Base-by-base conservation (phyloP, 2,888 invertebrate species). In the Caenorhabditis sulstoni region DNA sequence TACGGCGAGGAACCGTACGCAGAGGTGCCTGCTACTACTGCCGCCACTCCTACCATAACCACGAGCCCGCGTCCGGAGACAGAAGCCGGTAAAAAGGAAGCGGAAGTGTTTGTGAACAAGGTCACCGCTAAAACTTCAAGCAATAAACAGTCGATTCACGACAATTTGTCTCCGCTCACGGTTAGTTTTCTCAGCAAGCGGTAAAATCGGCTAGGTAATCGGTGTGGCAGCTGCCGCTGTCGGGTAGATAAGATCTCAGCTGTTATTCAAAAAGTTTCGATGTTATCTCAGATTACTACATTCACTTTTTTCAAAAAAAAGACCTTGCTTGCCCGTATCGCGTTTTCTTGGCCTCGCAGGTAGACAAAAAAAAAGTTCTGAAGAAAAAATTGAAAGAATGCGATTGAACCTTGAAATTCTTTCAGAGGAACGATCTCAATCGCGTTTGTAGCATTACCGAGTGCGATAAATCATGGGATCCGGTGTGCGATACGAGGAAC, bases 401-500 rank as follows among this genome's bases (percentile, higher is more conserved):
- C 16, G 37, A 45, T 45, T 45, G 45, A 29, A 58, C 58, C 58
- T 58, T 58, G 58, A 58, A 45, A n/a, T 64, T 65, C 18, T 73
- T 73, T 47, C 62, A 79, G 79, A 50, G 67, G 16, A 65, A 65
- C 49, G 64, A 70, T 35, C 58, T 79, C 8, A 68, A 67, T 58
- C 73, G 67, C 23, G 67, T 55, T 22, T 79, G 79, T 55, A 73
- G 68, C 35, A 55, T 73, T n/a, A 59, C 37, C 9, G 79, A 79
- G 37, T 88, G 87, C 70, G 81, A 87, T 62, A 84, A 86, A 62
- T 50, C 77, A 49, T 84, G 81, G 84, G 81, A 81, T 49, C 87
- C 88, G 18, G 82, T 88, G 16, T 88, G 88, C 76, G 88, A 88
- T 68, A 81, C 74, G 2, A 29, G 66, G 47, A 86, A 86, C 52